Percentiles rank a stretch among this genome's conserved stretches.
phyloP scores from a whole-genome alignment of 2,797 vertebrate genomes.

The Coranthus polyacanthus region DNA sequence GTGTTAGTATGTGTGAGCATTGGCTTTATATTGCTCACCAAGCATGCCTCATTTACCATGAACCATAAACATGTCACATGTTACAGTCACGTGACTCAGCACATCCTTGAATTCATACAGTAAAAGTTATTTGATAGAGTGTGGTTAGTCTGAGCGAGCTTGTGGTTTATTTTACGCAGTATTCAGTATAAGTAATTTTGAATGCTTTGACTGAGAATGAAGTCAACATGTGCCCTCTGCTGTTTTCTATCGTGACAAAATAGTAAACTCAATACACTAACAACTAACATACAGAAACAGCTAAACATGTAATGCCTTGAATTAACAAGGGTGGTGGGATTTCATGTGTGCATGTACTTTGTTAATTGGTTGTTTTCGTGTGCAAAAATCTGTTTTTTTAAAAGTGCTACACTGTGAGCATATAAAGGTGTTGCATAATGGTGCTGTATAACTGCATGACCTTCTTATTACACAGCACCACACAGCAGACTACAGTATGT shows the following conservation, averaged over 20 bases:
- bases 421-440: neutral
- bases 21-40: conserved; percentile 21
- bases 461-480: too few relatives aligned
- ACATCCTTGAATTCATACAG: too few relatives aligned
- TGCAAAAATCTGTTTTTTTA: conserved; percentile 4
- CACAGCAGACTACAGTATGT: conserved; percentile 8
- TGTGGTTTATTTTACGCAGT: too few relatives aligned
- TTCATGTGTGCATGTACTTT: conserved; percentile 13
- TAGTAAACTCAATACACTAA: conserved; percentile 2
- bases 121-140: conserved; percentile 2
- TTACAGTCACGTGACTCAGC: too few relatives aligned
- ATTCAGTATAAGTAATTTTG: neutral
- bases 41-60: conserved; percentile 14
- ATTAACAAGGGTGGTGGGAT: conserved; percentile 22
- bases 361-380: conserved; percentile 3
- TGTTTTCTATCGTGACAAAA: conserved; percentile 9
- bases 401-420: too few relatives aligned
- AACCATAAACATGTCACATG: conserved; percentile 31
- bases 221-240: neutral
- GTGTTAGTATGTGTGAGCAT: conserved; percentile 20
- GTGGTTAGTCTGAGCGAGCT: neutral
- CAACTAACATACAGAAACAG: conserved; percentile 13
- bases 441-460: conserved; percentile 32
- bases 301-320: conserved; percentile 18
- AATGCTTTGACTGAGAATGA: neutral